These are phyloP conservation scores for Quadriops clusia DNA, from an alignment of 2,888 invertebrate genomes.

Conservation along the genomic window DNA sequence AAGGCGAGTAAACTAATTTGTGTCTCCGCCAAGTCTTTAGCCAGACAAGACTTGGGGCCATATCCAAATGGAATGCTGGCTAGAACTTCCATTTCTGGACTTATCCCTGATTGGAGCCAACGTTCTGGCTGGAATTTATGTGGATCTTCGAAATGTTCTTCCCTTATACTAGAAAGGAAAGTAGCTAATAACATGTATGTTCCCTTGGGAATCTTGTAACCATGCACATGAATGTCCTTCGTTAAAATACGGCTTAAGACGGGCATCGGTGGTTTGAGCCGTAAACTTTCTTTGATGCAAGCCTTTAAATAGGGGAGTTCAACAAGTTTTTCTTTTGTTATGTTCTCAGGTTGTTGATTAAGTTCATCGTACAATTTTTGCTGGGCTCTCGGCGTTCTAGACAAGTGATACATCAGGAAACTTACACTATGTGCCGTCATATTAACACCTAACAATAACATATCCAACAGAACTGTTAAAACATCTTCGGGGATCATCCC, in stretches of 20 bases:
- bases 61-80: conserved; percentile 54
- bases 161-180: conserved; percentile 46
- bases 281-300: conserved; percentile 50
- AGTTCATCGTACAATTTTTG: conserved; percentile 51
- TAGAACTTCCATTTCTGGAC: conserved; percentile 36
- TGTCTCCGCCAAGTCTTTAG: conserved; percentile 48
- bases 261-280: conserved; percentile 54
- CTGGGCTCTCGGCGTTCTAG: conserved; percentile 52
- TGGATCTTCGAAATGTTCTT: conserved; percentile 54
- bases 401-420: conserved; percentile 54
- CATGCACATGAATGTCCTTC: conserved; percentile 47
- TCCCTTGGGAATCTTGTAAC: conserved; percentile 46
- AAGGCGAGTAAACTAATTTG: conserved; percentile 45
- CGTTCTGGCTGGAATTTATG: conserved; percentile 49
- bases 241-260: conserved; percentile 47
- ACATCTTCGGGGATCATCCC: conserved; percentile 48
- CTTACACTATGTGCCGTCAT: conserved; percentile 49
- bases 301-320: conserved; percentile 47
- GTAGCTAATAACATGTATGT: conserved; percentile 55
- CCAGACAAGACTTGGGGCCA: conserved; percentile 50
- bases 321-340: conserved; percentile 23
- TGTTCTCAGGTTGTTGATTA: conserved; percentile 23
- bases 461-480: conserved; percentile 51
- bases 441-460: conserved; percentile 54
- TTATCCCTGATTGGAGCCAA: conserved; percentile 39